Evolutionary conservation across 2,888 invertebrate species (phyloP), one percentile per base, ranked within the genome.

Genomic region (Ophonus ardosiacus): DNA sequence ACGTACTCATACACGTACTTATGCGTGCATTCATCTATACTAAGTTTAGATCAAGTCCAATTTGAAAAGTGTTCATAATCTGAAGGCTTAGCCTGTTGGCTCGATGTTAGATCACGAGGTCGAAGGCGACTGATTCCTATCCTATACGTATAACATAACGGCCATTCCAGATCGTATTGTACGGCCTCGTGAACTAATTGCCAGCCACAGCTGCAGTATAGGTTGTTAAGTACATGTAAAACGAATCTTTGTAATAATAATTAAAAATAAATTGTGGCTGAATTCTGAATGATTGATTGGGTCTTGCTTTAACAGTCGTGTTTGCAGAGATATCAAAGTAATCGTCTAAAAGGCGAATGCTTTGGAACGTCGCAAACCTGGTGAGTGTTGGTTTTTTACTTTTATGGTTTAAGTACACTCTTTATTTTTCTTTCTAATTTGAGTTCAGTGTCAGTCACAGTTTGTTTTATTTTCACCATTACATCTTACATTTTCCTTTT

Each of bases 401-500:
- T 61, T 10, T 83, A 68, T 79, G 18, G 59, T 63, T 84, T 82
- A 85, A 78, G 51, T 83, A 57, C 59, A 74, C 68, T 84, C 71
- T 84, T 57, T 80, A 56, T 71, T 74, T 68, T 71, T 40, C 57
- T 57, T 80, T 59, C 76, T 76, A 43, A 38, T 71, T 84, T 74
- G 74, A 85, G 85, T 86, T 87, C 87, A 87, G 86, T 87, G 86
- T 87, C 87, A 87, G 86, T 87, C 87, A 87, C 87, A 87, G 85
- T 87, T 87, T 87, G 86, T 87, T 86, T 86, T 74, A 40, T 74
- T 63, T 74, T 74, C 71, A 40, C 40, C 71, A 13, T 74, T 40
- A 40, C 24, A 40, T 18, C 18, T 74, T 7, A 74, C 38, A 91
- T 91, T 92, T 89, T 91, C 87, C 89, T 90, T 91, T 91, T 90